These are phyloP conservation scores for Cheilosia scutellata DNA, from an alignment of 2,888 invertebrate species.

Conservation along the genomic window DNA sequence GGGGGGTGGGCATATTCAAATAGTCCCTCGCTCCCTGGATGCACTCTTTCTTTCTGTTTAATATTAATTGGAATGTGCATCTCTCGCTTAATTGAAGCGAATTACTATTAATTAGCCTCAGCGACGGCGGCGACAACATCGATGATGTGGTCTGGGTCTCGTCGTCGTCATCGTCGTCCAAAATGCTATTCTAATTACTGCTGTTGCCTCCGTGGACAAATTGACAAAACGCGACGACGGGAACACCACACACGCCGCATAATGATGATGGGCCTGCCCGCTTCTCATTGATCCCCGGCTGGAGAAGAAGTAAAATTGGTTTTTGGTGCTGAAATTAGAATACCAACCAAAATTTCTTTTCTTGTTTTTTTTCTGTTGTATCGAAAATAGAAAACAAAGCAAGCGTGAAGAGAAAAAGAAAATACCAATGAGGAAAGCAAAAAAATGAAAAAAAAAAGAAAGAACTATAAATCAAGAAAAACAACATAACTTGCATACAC, in stretches of 20 bases:
- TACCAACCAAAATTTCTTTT: conserved; percentile 42
- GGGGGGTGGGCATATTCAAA: background rate
- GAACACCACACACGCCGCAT: conserved; percentile 62
- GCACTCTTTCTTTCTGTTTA: conserved; percentile 27
- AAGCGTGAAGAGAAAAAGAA: conserved; percentile 50
- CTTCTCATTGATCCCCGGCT: conserved; percentile 52
- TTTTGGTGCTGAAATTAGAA: conserved; percentile 72
- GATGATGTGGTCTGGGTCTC: conserved; percentile 33
- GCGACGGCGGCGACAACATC: background rate
- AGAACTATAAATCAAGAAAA: conserved; percentile 74
- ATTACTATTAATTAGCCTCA: conserved; percentile 68
- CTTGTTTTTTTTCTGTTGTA: conserved; percentile 16
- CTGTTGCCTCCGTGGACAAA: conserved; percentile 46
- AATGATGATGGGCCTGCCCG: conserved; percentile 56
- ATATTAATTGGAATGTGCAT: conserved; percentile 41
- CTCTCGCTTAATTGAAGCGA: conserved; percentile 63
- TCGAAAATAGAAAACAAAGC: conserved; percentile 67
- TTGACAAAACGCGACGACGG: conserved; percentile 19
- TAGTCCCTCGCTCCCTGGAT: conserved; percentile 11
- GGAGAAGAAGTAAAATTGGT: conserved; percentile 8
- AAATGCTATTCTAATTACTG: conserved; percentile 68
- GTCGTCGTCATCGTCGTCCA: conserved; percentile 50
- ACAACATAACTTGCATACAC: conserved; percentile 71
- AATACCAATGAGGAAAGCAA: conserved; percentile 68
- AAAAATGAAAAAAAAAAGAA: conserved; percentile 43